Evolutionary conservation across 2,113 vertebrate genomes (phyloP), one percentile per base, ranked within the genome.

Genomic region (Calidris pugnax): DNA sequence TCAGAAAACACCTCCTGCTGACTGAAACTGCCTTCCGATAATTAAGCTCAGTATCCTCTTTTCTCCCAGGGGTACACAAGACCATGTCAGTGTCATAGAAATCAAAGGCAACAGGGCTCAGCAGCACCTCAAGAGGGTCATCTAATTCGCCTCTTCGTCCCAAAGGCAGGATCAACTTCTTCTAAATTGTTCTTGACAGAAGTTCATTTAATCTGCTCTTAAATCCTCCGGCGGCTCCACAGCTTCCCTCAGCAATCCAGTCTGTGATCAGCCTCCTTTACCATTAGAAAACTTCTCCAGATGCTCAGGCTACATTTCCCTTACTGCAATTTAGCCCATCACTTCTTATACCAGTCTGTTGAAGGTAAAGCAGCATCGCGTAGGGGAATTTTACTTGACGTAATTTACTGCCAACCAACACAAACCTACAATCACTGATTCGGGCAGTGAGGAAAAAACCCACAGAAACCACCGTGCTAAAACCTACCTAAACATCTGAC

Each of bases 201-300:
- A 96, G 87, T 94, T 89, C 89, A 91, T 95, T 96, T 95, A 95
- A 96, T 97, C 94, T 92, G 66, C 37, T 95, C 67, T 89, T 93
- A 93, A 96, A 93, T 95, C 93, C 93, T 92, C 90, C 56, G 86
- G 86, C 0, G 3, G 24, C 87, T 89, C 80, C 27, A 12, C 12
- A n/a, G 69, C 33, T 67, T 95, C 81, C 74, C 91, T 93, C 60
- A 87, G 69, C 94, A 94, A 87, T 75, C 33, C 71, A 82, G 33
- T 23, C 66, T 75, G 69, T 79, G 74, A 95, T 78, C 80, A 91
- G 82, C 35, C 53, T 93, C 76, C 66, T 71, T 75, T 66, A 63
- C 68, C 41, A 59, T 75, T 55, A 91, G 69, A 95, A 97, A 95
- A 60, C 37, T 75, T 74, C 72, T 89, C 45, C 62, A 91, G 92